Evolutionary conservation across 2,888 invertebrate genomes (phyloP).

Genomic region (Lepidocyrtinus sp.): DNA sequence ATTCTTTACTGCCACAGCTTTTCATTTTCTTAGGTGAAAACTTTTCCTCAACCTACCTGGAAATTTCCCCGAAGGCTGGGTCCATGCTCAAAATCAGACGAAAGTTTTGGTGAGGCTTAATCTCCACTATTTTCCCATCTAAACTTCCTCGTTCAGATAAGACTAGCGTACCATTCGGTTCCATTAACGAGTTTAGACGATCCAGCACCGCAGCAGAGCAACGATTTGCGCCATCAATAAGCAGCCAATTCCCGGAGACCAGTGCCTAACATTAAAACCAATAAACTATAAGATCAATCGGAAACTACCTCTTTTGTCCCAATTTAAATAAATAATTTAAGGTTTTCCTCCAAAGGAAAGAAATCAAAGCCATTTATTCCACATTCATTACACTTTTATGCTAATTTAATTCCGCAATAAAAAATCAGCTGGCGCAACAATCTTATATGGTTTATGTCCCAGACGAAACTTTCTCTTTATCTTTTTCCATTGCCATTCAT

Average conservation of each 20-base stretch:
- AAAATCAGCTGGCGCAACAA: not conserved
- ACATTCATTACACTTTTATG: not conserved
- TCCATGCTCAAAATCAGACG: slow-evolving; percentile 96
- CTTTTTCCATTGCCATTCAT: too few species aligned
- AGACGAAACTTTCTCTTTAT: too few species aligned
- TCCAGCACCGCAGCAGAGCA: slow-evolving; percentile 98
- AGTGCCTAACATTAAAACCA: slow-evolving; percentile 76
- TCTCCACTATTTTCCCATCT: slow-evolving; percentile 80
- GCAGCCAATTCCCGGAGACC: slow-evolving; percentile 85
- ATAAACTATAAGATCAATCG: not conserved
- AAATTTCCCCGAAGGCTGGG: slow-evolving; percentile 95
- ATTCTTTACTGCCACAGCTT: not conserved
- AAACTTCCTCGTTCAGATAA: slow-evolving; percentile 90
- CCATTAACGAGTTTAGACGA: slow-evolving; percentile 94
- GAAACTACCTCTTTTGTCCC: not conserved
- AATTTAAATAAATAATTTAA: not conserved
- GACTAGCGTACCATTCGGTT: slow-evolving; percentile 90
- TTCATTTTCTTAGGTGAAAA: not conserved
- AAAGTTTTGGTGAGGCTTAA: slow-evolving; percentile 91
- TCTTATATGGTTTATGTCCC: not conserved
- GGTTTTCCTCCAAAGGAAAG: not conserved
- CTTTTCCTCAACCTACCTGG: slow-evolving; percentile 76
- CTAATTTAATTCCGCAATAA: not conserved
- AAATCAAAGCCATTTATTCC: not conserved
- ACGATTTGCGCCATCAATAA: slow-evolving; percentile 94